A percentile compares a stretch with the other conserved stretches of the same genome.
phyloP scores from a whole-genome alignment of 1,140 invertebrate species.

The Brachionus asplanchnoidis region DNA sequence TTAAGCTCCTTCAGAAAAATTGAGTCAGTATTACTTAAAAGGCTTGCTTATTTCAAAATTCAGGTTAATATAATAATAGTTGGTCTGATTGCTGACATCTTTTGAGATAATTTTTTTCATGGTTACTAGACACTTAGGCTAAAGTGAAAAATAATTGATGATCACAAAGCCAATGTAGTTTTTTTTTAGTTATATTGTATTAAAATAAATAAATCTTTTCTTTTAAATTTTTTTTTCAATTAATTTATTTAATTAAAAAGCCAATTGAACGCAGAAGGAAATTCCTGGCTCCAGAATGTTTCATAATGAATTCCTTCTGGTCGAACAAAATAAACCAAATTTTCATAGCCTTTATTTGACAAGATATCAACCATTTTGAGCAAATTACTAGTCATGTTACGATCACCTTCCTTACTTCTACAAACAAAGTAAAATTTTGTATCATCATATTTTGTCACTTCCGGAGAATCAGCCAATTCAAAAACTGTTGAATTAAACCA shows the following conservation, averaged over 20 bases:
- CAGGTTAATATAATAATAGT: too few relatives aligned
- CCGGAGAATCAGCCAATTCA: background rate
- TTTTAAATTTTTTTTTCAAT: too few relatives aligned
- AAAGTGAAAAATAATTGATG: too few relatives aligned
- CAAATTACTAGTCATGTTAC: background rate
- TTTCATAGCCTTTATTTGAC: background rate
- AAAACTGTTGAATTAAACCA: slow-evolving; percentile 19
- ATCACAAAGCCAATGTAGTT: too few relatives aligned
- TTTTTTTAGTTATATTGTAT: too few relatives aligned
- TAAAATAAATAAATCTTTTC: too few relatives aligned
- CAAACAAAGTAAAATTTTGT: slow-evolving; percentile 31
- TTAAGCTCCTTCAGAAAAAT: too few relatives aligned
- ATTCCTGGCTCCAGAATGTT: slow-evolving; percentile 28
- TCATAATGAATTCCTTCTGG: background rate
- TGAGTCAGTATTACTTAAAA: too few relatives aligned
- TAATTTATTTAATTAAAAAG: background rate
- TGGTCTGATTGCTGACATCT: too few relatives aligned
- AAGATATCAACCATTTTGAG: background rate
- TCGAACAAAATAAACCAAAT: background rate
- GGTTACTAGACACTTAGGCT: too few relatives aligned
- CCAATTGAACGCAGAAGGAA: slow-evolving; percentile 11
- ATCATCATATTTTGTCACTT: background rate
- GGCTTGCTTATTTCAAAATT: too few relatives aligned
- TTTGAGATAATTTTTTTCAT: too few relatives aligned
- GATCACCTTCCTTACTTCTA: background rate